Evolutionary conservation across 1,140 invertebrate genomes (phyloP).

Genomic region (Dolichoris vasculosae): DNA sequence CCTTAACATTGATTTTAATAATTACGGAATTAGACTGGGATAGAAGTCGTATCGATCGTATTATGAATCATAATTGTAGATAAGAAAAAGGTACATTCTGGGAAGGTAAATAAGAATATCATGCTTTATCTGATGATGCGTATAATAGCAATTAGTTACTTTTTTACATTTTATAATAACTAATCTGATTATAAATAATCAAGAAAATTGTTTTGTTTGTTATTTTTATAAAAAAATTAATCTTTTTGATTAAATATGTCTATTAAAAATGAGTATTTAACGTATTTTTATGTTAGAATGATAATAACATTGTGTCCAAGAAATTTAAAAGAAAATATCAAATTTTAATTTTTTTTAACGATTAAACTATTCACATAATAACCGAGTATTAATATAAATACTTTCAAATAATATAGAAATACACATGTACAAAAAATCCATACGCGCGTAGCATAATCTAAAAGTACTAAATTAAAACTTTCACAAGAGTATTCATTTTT

Average conservation of each 20-base stretch:
- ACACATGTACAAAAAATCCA: neutral
- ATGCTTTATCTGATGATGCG: neutral
- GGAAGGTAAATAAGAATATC: neutral
- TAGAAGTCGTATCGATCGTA: neutral
- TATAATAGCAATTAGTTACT: neutral
- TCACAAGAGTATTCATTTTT: neutral
- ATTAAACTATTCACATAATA: too few species aligned
- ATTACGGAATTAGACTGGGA: constrained; percentile 10
- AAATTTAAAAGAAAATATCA: too few species aligned
- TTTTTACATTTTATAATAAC: neutral
- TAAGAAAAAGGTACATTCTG: constrained; percentile 14
- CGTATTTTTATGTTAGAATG: too few species aligned
- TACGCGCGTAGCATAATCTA: neutral
- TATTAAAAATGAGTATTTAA: too few species aligned
- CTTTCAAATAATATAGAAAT: neutral
- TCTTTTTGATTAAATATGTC: too few species aligned
- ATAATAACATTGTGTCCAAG: too few species aligned
- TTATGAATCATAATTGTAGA: constrained; percentile 13
- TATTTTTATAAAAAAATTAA: too few species aligned
- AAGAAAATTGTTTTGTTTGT: neutral
- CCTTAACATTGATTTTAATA: neutral
- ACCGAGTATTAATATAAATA: too few species aligned
- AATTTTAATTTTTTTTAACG: too few species aligned
- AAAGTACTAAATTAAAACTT: constrained; percentile 3
- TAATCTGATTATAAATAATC: neutral